These are phyloP conservation scores for Crotalus helleri DNA, from an alignment of 2,113 vertebrate genomes.

Conservation along the genomic window DNA sequence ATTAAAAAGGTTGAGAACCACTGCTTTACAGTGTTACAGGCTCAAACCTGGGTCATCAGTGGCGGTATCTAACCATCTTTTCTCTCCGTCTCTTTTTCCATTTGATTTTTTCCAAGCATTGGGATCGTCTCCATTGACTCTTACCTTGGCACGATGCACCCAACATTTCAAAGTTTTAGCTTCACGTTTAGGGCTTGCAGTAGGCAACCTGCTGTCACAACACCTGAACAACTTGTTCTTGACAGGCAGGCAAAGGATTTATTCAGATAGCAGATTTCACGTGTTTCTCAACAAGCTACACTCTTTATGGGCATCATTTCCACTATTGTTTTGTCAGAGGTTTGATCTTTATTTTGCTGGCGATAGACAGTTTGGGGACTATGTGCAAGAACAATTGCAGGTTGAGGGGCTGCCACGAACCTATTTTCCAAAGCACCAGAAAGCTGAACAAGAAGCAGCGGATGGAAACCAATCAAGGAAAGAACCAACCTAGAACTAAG, in stretches of 20 bases:
- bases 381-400: background rate
- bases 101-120: background rate
- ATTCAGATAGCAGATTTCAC: background rate
- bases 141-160: too few relatives aligned
- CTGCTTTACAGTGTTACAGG: background rate
- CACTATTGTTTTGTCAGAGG: background rate
- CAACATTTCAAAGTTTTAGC: background rate
- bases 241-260: background rate
- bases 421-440: background rate
- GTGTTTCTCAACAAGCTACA: background rate
- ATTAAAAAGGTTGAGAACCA: too few relatives aligned
- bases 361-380: rapidly evolving
- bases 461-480: too few relatives aligned
- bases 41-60: background rate
- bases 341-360: background rate
- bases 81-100: background rate
- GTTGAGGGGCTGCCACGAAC: too few relatives aligned
- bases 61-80: background rate
- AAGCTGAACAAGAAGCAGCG: background rate
- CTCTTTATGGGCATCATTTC: background rate
- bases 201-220: background rate
- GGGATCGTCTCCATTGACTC: background rate
- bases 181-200: background rate
- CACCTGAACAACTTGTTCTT: background rate
- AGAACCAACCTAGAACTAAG: too few relatives aligned